Conservation (phyloP, 2,888 invertebrate species). For the Lydus trimaculatus region DNA sequence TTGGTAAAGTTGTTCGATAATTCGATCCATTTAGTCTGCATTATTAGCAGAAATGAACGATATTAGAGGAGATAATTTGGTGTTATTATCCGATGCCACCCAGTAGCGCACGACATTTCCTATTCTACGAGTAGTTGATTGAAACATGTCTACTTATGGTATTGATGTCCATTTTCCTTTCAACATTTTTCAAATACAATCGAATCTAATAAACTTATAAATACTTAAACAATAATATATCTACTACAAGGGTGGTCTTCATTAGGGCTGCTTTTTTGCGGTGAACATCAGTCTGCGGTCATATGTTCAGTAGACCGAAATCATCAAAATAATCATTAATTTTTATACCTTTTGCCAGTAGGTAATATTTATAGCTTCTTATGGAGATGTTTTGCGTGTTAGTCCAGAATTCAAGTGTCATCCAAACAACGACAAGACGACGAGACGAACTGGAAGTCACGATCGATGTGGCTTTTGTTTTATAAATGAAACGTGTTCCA, state of each 20-base stretch:
- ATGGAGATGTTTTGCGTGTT: conserved; percentile 3
- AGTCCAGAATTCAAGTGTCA: conserved; percentile 24
- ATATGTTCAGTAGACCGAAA: conserved; percentile 3
- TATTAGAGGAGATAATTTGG: conserved; percentile 52
- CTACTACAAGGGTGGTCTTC: conserved; percentile 11
- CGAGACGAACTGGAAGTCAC: conserved; percentile 30
- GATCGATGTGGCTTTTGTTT: conserved; percentile 39
- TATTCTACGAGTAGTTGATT: conserved; percentile 39
- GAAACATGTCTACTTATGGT: conserved; percentile 38
- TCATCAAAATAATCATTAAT: not conserved
- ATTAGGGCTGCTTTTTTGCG: conserved; percentile 14
- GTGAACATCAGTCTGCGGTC: conserved; percentile 11
- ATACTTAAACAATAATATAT: conserved; percentile 8
- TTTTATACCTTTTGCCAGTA: not conserved
- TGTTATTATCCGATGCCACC: conserved; percentile 53
- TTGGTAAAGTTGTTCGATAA: conserved; percentile 49
- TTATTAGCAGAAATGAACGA: conserved; percentile 51
- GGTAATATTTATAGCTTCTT: not conserved
- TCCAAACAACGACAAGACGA: conserved; percentile 3
- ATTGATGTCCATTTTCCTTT: conserved; percentile 26
- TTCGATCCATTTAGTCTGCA: conserved; percentile 50
- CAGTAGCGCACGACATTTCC: conserved; percentile 56
- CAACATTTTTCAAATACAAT: conserved; percentile 11
- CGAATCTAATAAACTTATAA: conserved; percentile 7
- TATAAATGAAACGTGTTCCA: conserved; percentile 45